These are phyloP conservation scores for Heteractis magnifica DNA, from an alignment of 92 coral and sea anemone species.

Conservation along the genomic window DNA sequence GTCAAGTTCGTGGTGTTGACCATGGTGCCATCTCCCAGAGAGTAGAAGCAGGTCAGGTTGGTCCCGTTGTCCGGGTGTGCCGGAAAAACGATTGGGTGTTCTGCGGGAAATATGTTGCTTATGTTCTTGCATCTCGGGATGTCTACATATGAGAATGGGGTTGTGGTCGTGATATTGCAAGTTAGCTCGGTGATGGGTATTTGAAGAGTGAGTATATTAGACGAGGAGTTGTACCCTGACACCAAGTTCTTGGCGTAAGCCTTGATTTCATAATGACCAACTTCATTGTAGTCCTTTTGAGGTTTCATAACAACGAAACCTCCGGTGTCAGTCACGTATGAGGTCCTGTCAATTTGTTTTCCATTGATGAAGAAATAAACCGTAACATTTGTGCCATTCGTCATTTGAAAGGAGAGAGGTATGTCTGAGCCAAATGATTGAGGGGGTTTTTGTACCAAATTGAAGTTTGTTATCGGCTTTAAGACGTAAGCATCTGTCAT, in stretches of 20 bases:
- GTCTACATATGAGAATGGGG: conserved; percentile 52
- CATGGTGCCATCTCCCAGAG: conserved; percentile 37
- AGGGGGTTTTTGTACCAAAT: conserved; percentile 27
- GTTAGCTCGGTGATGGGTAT: conserved; percentile 48
- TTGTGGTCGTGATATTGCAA: conserved; percentile 40
- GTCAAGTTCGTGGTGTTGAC: conserved; percentile 30
- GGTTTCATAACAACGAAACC: conserved; percentile 12
- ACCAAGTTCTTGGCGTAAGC: conserved; percentile 68
- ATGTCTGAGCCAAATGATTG: conserved; percentile 37
- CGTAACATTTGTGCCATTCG: conserved; percentile 79
- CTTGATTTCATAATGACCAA: conserved; percentile 38
- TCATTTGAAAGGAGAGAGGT: conserved; percentile 55
- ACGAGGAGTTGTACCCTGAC: conserved; percentile 39
- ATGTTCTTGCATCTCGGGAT: conserved; percentile 55
- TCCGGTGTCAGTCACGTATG: conserved; percentile 43
- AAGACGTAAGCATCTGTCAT: conserved; percentile 37
- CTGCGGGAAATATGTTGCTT: conserved; percentile 59
- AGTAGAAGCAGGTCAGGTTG: conserved; percentile 61
- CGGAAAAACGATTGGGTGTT: conserved; percentile 60
- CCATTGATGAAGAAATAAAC: conserved; percentile 38
- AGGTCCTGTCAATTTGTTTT: conserved; percentile 3
- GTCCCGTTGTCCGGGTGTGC: conserved; percentile 63
- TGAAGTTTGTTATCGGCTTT: conserved; percentile 52
- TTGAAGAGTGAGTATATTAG: conserved; percentile 47
- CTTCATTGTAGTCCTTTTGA: conserved; percentile 9